A percentile compares a stretch with the other conserved stretches of the same genome.
Evolutionary conservation across 2,888 invertebrate species (phyloP).

Genomic region (Opisthograptis luteolata): DNA sequence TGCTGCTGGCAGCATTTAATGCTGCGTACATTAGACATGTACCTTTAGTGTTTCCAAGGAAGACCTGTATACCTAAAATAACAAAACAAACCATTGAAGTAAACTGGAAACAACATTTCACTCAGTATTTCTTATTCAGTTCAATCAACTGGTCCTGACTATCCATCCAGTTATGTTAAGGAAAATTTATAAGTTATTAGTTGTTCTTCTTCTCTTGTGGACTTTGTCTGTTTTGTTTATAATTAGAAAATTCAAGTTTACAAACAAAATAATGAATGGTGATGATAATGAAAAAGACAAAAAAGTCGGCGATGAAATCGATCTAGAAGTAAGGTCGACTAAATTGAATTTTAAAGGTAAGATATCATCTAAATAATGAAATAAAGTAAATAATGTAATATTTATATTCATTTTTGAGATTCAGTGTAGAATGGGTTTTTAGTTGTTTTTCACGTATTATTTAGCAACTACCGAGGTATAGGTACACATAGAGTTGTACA

Average conservation of each 20-base stretch:
- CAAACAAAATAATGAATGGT: slow-evolving; percentile 24
- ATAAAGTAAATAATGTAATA: too few species aligned
- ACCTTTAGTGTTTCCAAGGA: slow-evolving; percentile 2
- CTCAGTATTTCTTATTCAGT: slow-evolving; percentile 15
- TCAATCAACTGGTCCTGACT: slow-evolving; percentile 4
- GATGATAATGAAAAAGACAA: slow-evolving; percentile 4
- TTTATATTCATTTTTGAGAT: too few species aligned
- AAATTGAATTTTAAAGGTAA: too few species aligned
- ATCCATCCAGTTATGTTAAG: slow-evolving; percentile 27
- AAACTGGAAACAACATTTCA: not conserved
- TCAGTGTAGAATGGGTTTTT: too few species aligned
- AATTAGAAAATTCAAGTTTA: slow-evolving; percentile 41
- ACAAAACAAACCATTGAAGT: not conserved
- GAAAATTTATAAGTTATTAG: slow-evolving; percentile 39
- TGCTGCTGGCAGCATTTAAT: too few species aligned
- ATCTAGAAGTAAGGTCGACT: too few species aligned
- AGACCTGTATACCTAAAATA: not conserved
- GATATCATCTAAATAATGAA: too few species aligned
- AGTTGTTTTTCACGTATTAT: too few species aligned
- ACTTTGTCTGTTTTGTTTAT: slow-evolving; percentile 50
- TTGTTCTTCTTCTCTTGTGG: slow-evolving; percentile 51
- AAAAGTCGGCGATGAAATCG: not conserved
- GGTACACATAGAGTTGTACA: too few species aligned
- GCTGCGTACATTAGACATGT: too few species aligned
- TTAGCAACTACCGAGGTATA: too few species aligned